These are phyloP conservation scores for Conistra vaccinii DNA, from an alignment of 2,888 invertebrate species.

Conservation along the genomic window DNA sequence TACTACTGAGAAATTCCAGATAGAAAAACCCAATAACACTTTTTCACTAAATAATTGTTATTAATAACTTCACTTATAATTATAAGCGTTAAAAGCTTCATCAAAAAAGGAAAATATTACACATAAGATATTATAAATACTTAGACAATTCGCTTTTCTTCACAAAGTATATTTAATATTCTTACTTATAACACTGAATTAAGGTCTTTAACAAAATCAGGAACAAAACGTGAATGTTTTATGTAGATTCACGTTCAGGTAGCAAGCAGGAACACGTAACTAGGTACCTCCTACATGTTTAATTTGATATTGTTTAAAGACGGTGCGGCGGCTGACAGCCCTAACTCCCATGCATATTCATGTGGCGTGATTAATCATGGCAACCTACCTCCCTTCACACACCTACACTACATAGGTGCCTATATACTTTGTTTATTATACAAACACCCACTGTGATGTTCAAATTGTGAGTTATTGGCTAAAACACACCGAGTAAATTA, in stretches of 20 bases:
- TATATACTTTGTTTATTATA: slow-evolving; percentile 72
- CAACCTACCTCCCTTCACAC: slow-evolving; percentile 72
- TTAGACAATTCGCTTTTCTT: slow-evolving; percentile 30
- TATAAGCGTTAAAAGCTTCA: not conserved
- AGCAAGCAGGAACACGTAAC: slow-evolving; percentile 56
- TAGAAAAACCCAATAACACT: no score
- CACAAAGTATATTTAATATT: slow-evolving; percentile 41
- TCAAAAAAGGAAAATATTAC: slow-evolving; percentile 2
- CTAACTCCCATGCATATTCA: slow-evolving; percentile 89
- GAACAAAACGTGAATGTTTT: slow-evolving; percentile 58
- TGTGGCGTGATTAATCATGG: slow-evolving; percentile 88
- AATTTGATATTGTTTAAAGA: slow-evolving; percentile 88
- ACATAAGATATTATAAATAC: slow-evolving; percentile 1
- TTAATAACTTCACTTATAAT: not conserved
- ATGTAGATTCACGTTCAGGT: slow-evolving; percentile 65
- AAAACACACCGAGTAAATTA: slow-evolving; percentile 76
- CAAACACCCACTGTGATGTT: slow-evolving; percentile 72
- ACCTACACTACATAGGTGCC: slow-evolving; percentile 63
- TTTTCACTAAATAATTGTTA: no score
- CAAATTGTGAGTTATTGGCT: slow-evolving; percentile 77
- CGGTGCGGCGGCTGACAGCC: slow-evolving; percentile 82
- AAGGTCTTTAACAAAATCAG: slow-evolving; percentile 58
- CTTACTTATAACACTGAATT: slow-evolving; percentile 40
- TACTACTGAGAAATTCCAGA: no score
- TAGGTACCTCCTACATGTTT: slow-evolving; percentile 79